A percentile compares a stretch with the other conserved stretches of the same genome.
phyloP scores from a whole-genome alignment of 2,113 vertebrate species.

The Corythoichthys haematopterus region DNA sequence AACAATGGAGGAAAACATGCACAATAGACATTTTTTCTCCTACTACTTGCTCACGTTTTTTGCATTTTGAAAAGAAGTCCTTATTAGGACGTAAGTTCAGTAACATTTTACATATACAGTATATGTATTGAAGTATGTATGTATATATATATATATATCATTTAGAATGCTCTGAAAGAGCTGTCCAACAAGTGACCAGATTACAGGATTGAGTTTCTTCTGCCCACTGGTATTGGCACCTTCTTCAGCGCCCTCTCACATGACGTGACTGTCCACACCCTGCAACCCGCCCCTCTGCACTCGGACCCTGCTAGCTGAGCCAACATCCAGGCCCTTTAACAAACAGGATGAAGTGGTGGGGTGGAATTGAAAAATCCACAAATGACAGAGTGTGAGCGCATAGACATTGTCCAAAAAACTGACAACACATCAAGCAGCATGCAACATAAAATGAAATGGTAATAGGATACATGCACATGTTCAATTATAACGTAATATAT shows the following conservation, averaged over 20 bases:
- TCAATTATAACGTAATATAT: constrained; percentile 8
- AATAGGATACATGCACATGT: constrained; percentile 12
- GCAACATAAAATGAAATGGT: constrained; percentile 1
- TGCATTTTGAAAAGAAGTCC: constrained; percentile 15
- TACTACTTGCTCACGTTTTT: constrained; percentile 30
- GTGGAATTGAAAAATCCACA: constrained; percentile 29
- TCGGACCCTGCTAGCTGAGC: constrained; percentile 26
- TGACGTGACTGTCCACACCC: constrained; percentile 41
- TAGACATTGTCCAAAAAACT: constrained; percentile 25
- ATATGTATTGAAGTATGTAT: no score
- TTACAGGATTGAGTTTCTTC: constrained; percentile 19
- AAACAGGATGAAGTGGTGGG: constrained; percentile 27
- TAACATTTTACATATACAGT: neutral
- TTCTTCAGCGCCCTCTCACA: constrained; percentile 46
- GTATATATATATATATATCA: no score
- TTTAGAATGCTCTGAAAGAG: constrained; percentile 2
- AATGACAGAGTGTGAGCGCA: constrained; percentile 31
- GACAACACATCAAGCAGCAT: constrained; percentile 11
- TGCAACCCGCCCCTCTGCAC: constrained; percentile 4
- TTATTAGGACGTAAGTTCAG: constrained; percentile 2
- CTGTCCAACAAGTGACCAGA: constrained; percentile 17
- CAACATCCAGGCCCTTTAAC: constrained; percentile 41
- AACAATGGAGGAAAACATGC: constrained; percentile 42
- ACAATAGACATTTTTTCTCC: constrained; percentile 22
- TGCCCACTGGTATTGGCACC: constrained; percentile 48